Evolutionary conservation across 2,113 vertebrate genomes (phyloP).

Genomic region (Prochilodus magdalenae): DNA sequence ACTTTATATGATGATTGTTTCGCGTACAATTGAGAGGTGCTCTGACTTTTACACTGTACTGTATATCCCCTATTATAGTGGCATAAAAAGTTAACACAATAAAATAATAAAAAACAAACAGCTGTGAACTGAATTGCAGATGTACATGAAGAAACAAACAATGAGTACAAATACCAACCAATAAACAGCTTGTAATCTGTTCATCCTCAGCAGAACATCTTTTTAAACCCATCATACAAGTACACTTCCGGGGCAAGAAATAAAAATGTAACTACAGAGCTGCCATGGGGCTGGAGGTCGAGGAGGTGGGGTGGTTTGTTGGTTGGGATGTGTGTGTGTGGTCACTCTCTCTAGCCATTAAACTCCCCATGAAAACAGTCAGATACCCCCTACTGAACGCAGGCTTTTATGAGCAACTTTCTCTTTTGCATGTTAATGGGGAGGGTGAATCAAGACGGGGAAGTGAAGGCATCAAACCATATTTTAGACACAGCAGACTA

Average conservation of each 20-base stretch:
- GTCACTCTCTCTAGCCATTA: conserved; percentile 33
- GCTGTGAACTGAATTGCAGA: background rate
- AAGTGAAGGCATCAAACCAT: conserved; percentile 72
- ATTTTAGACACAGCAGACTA: conserved; percentile 72
- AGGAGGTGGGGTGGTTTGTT: background rate
- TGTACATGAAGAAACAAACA: background rate
- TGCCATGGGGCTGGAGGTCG: too few relatives aligned
- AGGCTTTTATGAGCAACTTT: conserved; percentile 67
- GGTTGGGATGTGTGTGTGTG: background rate
- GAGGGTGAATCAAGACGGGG: conserved; percentile 68
- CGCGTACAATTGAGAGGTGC: too few relatives aligned
- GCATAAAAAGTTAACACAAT: too few relatives aligned
- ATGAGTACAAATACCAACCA: background rate
- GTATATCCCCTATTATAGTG: too few relatives aligned
- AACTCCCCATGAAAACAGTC: conserved; percentile 40
- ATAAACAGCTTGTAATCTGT: conserved; percentile 23
- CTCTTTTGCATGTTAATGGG: conserved; percentile 72
- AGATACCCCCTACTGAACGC: conserved; percentile 65
- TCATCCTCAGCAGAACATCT: background rate
- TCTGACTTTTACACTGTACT: too few relatives aligned
- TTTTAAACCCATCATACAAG: background rate
- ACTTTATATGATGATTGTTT: too few relatives aligned
- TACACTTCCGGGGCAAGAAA: background rate
- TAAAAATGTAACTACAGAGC: conserved; percentile 1
- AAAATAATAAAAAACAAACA: background rate